phyloP scores from a whole-genome alignment of 2,797 vertebrate genomes.

The Acanthopagrus latus region DNA sequence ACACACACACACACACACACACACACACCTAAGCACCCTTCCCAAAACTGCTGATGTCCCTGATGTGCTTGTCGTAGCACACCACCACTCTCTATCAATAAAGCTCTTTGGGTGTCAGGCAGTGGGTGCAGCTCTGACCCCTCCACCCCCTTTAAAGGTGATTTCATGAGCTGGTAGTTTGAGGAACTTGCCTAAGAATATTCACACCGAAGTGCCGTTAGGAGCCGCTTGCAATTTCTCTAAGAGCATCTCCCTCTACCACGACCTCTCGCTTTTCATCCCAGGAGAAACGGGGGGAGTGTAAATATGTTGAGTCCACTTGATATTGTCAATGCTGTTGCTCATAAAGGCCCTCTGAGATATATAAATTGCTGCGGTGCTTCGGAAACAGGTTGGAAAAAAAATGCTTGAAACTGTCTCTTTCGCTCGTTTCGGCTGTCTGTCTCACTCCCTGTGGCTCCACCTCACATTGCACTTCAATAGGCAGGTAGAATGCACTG shows the following conservation, averaged over 20 bases:
- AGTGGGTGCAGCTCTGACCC: conserved; percentile 18
- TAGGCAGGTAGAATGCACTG: conserved; percentile 19
- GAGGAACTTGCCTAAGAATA: conserved; percentile 32
- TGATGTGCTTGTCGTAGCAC: conserved; percentile 8
- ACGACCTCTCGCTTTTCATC: conserved; percentile 1
- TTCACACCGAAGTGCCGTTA: conserved; percentile 4
- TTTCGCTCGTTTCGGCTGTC: conserved; percentile 37
- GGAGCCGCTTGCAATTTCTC: conserved; percentile 16
- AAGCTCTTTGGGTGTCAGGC: conserved; percentile 19
- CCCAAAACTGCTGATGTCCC: conserved; percentile 26
- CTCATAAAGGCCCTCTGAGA: conserved; percentile 46
- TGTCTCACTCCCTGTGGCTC: conserved; percentile 31
- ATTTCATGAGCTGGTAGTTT: conserved; percentile 25
- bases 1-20: conserved; percentile 20
- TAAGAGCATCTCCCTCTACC: background rate
- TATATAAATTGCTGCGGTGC: conserved; percentile 48
- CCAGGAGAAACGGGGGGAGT: background rate
- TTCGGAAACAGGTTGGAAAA: conserved; percentile 38
- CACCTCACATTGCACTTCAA: conserved; percentile 38
- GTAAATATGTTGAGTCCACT: conserved; percentile 43
- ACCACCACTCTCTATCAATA: conserved; percentile 30
- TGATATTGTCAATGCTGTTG: conserved; percentile 50
- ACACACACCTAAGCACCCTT: conserved; percentile 1
- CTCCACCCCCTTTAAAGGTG: conserved; percentile 30
- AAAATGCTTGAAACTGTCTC: conserved; percentile 35